Evolutionary conservation across 2,888 invertebrate species (phyloP).

Genomic region (Alloplasta piceator): DNA sequence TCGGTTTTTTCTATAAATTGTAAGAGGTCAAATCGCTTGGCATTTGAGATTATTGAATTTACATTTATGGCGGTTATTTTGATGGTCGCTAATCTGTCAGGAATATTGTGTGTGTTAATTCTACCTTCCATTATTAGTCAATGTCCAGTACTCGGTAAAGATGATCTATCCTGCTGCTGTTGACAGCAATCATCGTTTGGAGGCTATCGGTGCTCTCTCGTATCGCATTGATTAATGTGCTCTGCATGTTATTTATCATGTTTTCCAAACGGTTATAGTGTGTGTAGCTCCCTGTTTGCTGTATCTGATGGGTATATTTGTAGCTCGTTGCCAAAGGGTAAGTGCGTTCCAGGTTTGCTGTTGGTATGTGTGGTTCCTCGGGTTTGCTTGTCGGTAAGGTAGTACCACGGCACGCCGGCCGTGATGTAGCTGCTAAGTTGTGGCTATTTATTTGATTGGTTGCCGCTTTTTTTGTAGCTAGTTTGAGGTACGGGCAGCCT

Average conservation of each 20-base stretch:
- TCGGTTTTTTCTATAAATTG: background rate
- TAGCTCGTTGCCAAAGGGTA: too few relatives aligned
- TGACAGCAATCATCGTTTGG: background rate
- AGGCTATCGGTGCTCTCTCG: conserved; percentile 17
- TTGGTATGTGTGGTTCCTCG: background rate
- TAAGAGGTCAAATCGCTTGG: conserved; percentile 7
- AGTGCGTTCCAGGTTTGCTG: too few relatives aligned
- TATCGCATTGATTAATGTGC: conserved; percentile 15
- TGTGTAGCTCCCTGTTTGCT: background rate
- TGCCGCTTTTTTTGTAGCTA: conserved; percentile 1
- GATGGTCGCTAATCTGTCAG: too few relatives aligned
- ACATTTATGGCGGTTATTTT: conserved; percentile 10
- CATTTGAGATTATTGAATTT: conserved; percentile 13
- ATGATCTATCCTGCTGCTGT: conserved; percentile 15
- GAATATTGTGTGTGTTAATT: too few relatives aligned
- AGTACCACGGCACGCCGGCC: background rate
- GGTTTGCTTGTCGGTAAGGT: background rate
- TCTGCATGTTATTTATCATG: conserved; percentile 9
- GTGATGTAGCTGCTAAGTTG: background rate
- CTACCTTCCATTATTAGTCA: background rate
- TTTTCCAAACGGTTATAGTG: background rate
- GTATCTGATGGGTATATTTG: too few relatives aligned
- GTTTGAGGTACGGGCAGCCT: conserved; percentile 47
- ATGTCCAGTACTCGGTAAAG: background rate
- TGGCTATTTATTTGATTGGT: background rate